These are phyloP conservation scores for Lapara coniferarum DNA, from an alignment of 2,888 invertebrate genomes.

Conservation along the genomic window DNA sequence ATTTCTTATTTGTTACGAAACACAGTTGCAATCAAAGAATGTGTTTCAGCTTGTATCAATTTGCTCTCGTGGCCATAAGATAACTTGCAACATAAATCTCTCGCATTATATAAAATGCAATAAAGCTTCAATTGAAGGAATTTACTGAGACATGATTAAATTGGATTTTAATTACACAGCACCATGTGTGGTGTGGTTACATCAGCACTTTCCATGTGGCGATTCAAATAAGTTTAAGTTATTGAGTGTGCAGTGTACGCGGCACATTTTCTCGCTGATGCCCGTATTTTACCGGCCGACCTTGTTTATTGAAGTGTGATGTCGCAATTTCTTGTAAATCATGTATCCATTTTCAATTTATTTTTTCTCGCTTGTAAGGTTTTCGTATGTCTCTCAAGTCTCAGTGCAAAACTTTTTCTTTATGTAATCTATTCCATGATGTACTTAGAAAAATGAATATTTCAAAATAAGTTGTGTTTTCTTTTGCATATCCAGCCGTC, in stretches of 20 bases:
- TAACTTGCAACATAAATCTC: constrained; percentile 11
- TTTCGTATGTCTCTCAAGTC: neutral
- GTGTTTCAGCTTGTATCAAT: too few relatives aligned
- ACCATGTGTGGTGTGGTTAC: constrained; percentile 31
- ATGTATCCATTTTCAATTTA: neutral
- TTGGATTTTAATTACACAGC: constrained; percentile 32
- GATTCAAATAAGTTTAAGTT: constrained; percentile 34
- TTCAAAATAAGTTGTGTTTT: neutral
- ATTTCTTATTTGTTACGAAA: neutral
- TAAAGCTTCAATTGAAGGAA: constrained; percentile 16
- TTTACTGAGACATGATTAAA: constrained; percentile 16
- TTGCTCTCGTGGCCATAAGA: neutral
- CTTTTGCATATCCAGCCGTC: neutral
- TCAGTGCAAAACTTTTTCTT: too few relatives aligned
- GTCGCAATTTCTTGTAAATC: constrained; percentile 12
- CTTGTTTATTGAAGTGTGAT: constrained; percentile 1
- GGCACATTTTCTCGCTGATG: constrained; percentile 18
- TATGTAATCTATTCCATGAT: too few relatives aligned
- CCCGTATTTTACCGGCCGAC: neutral
- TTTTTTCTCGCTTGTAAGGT: neutral
- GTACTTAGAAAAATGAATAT: too few relatives aligned
- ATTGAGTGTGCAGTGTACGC: neutral
- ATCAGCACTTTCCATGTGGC: constrained; percentile 36
- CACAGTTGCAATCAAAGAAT: neutral
- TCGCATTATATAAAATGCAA: constrained; percentile 11